Evolutionary conservation across 35 echinoderm and acorn worm species (phyloP), one percentile per base, ranked within the genome.

Genomic region (Anneissia japonica): DNA sequence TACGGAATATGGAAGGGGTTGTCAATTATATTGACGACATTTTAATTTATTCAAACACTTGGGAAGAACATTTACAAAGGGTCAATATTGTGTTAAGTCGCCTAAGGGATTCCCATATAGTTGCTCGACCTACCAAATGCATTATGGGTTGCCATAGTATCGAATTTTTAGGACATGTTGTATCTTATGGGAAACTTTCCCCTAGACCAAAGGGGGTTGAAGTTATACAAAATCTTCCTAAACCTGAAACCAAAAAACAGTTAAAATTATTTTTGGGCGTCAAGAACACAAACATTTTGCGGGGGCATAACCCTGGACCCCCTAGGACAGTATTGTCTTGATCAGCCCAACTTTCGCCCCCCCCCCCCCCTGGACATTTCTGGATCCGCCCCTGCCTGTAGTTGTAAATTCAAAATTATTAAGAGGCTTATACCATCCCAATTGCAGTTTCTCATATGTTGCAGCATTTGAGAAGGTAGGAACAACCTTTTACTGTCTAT

Each of bases 11-110:
- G 36, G 31, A 80, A 37, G 55, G 82, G 30, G 77, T 79, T 30
- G 77, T 72, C 6, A 89, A 89, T 40, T 82, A 82, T n/a, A 82
- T 89, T 30, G 87, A 89, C 82, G 79, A 82, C 37, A 74, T 89
- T 82, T 36, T 80, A 31, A 37, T 72, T 36, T 73, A 72, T n/a
- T 19, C 33, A 0, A 34, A 31, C 31, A 31, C 13, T 26, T 89
- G 87, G 87, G 46, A 74, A 38, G 33, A 73, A 29, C 87, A 89
- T 83, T 3, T 89, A 21, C 31, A 37, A 35, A 56, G n/a, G 51
- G 11, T 89, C 0, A 72, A 45, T 32, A 33, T 35, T 17, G 73
- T 84, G 0, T 21, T 89, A 0, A 3, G 11, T 0, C 32, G 87
- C 19, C 34, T 89, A 31, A 83, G 87, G 51, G 29, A 16, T 9